Evolutionary conservation across 2,888 invertebrate species (phyloP), one percentile per base, ranked within the genome.

Genomic region (Cerceris rybyensis): DNA sequence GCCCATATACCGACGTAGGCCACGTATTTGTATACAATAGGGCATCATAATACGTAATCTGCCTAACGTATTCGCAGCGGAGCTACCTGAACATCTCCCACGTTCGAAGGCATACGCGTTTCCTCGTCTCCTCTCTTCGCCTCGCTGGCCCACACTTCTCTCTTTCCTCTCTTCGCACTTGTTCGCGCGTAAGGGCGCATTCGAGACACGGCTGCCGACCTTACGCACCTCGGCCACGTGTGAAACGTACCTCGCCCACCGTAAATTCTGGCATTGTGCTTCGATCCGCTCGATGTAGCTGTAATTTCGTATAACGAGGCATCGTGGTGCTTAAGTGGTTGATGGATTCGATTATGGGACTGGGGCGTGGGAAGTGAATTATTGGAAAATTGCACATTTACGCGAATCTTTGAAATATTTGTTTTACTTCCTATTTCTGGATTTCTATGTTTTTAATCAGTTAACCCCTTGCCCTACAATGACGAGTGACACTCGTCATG

Each of bases 21-120:
- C 67, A 73, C 87, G 88, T 90, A 90, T 91, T 91, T 91, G 91
- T 91, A 91, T 91, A 91, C 91, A 91, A 91, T 91, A 90, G 91
- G 86, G 87, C 88, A 91, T 90, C 90, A 89, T 90, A 90, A 90
- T 90, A 89, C 89, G 87, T 89, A 91, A 91, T 90, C 89, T 89
- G 88, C 87, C 85, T 87, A 86, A 88, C 86, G 88, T 88, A 90
- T 90, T 90, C 89, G 87, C 85, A 82, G 70, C 69, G 84, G 83
- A 80, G 86, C 86, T 83, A 83, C 84, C 84, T 83, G 87, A 88
- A 82, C 81, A 84, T 90, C 90, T 90, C 88, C 88, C 89, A 88
- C 89, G 90, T 88, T 89, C 82, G 66, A 28, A 77, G 80, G 59
- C 74, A 78, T 85, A 80, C 81, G 75, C 65, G 66, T 70, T 61